Evolutionary conservation across 2,888 invertebrate genomes (phyloP).

Genomic region (Scelioninae gen. 2): DNA sequence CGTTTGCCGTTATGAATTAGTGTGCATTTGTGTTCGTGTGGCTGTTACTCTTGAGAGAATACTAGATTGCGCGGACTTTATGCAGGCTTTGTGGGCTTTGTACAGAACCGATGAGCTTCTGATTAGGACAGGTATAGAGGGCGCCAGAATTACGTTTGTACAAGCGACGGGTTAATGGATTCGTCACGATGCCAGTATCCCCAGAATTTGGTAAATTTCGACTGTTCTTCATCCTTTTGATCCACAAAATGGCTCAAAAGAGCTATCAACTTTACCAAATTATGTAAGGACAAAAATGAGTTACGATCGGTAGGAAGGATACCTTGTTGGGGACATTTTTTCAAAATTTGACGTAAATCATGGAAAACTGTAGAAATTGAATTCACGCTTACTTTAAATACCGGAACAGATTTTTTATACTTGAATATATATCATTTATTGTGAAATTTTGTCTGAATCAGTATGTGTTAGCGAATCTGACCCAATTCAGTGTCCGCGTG

Average conservation of each 20-base stretch:
- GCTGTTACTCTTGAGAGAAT: constrained; percentile 42
- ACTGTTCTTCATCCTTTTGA: constrained; percentile 37
- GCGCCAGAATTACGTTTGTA: constrained; percentile 51
- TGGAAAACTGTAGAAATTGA: no score
- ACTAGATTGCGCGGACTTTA: constrained; percentile 46
- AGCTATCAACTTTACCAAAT: constrained; percentile 21
- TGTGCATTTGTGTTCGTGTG: constrained; percentile 16
- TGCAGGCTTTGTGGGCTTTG: constrained; percentile 47
- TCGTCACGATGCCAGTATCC: constrained; percentile 50
- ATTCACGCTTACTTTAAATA: no score
- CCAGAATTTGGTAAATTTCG: constrained; percentile 26
- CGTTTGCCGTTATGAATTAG: constrained; percentile 34
- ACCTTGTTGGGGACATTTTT: no score
- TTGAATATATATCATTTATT: no score
- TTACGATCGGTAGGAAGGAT: no score
- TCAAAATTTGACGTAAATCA: no score
- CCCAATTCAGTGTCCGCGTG: no score
- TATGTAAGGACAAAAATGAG: constrained; percentile 23
- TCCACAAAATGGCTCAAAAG: constrained; percentile 26
- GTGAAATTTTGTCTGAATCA: no score
- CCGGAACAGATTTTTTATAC: no score
- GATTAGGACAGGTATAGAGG: constrained; percentile 50
- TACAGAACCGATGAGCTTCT: constrained; percentile 49
- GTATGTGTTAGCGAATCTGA: no score
- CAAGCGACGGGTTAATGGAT: constrained; percentile 52